Evolutionary conservation across 1,140 invertebrate species (phyloP).

Genomic region (Drosophila equinoxialis): DNA sequence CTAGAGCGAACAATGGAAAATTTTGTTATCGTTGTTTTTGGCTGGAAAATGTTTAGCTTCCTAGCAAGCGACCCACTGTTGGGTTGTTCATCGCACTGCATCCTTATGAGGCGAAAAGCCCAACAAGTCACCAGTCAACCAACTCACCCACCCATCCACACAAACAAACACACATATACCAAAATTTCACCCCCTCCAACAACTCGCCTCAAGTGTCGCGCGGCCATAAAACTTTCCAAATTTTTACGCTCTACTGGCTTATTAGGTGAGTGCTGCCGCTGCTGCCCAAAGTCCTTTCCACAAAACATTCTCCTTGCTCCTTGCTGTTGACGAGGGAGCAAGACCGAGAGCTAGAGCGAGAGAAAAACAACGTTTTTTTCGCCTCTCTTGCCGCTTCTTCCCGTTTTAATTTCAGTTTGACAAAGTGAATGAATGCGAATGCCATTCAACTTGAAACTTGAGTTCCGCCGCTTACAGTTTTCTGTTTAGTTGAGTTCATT

Average conservation of each 20-base stretch:
- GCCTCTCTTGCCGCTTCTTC: conserved; percentile 20
- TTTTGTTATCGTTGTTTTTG: conserved; percentile 8
- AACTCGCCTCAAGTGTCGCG: conserved; percentile 42
- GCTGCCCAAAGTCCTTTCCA: conserved; percentile 20
- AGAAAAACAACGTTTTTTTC: conserved; percentile 18
- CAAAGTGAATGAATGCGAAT: conserved; percentile 48
- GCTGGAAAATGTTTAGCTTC: neutral
- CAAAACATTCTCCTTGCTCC: neutral
- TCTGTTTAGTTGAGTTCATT: conserved; percentile 18
- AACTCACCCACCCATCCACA: too few relatives aligned
- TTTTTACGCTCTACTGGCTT: conserved; percentile 59
- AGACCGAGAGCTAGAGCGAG: neutral
- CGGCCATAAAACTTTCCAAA: conserved; percentile 61
- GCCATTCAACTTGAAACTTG: conserved; percentile 30
- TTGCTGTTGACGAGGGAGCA: conserved; percentile 8
- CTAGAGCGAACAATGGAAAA: conserved; percentile 22
- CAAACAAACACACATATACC: neutral
- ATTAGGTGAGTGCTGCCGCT: conserved; percentile 57
- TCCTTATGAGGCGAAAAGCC: neutral
- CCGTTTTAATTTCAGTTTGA: conserved; percentile 57
- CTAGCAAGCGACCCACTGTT: too few relatives aligned
- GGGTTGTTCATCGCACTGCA: conserved; percentile 23
- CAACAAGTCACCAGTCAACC: too few relatives aligned
- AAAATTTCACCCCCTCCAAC: conserved; percentile 9
- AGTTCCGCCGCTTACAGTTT: conserved; percentile 12